Evolutionary conservation across 2,113 vertebrate genomes (phyloP).

Genomic region (Mobula birostris): DNA sequence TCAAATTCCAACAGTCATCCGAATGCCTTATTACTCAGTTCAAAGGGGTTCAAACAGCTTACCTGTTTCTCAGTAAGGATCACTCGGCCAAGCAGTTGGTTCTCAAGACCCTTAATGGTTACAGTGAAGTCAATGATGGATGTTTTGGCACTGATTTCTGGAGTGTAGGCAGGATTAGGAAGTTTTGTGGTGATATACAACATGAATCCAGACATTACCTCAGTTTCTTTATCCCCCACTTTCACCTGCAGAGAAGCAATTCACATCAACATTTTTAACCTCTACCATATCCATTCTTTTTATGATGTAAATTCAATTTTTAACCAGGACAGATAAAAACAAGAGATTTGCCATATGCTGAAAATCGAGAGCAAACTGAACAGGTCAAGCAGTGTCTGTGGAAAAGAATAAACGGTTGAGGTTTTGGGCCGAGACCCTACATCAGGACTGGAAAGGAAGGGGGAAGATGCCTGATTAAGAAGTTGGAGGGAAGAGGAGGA

Average conservation of each 20-base stretch:
- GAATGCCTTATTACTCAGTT: neutral
- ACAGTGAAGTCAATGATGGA: slow-evolving; percentile 69
- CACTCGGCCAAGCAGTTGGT: slow-evolving; percentile 64
- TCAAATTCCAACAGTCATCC: neutral
- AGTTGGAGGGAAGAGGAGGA: too few species aligned
- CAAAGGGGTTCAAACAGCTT: slow-evolving; percentile 39
- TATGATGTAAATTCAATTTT: neutral
- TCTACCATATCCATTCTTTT: neutral
- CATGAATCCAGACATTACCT: slow-evolving; percentile 59
- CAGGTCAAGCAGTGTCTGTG: too few species aligned
- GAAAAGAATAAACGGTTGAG: too few species aligned
- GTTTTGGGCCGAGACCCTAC: too few species aligned
- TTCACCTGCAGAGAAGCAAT: slow-evolving; percentile 51
- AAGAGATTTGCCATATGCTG: too few species aligned
- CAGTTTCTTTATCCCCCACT: slow-evolving; percentile 65
- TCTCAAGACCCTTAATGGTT: slow-evolving; percentile 66
- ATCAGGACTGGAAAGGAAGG: too few species aligned
- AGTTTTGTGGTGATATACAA: slow-evolving; percentile 65
- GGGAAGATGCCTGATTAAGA: too few species aligned
- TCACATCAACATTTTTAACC: neutral
- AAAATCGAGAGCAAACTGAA: too few species aligned
- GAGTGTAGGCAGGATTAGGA: slow-evolving; percentile 63
- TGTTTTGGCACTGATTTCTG: slow-evolving; percentile 66
- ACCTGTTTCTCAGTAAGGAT: slow-evolving; percentile 69
- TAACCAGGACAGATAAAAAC: too few species aligned